phyloP scores from a whole-genome alignment of 2,888 invertebrate species.

The Drosophila ezoana region DNA sequence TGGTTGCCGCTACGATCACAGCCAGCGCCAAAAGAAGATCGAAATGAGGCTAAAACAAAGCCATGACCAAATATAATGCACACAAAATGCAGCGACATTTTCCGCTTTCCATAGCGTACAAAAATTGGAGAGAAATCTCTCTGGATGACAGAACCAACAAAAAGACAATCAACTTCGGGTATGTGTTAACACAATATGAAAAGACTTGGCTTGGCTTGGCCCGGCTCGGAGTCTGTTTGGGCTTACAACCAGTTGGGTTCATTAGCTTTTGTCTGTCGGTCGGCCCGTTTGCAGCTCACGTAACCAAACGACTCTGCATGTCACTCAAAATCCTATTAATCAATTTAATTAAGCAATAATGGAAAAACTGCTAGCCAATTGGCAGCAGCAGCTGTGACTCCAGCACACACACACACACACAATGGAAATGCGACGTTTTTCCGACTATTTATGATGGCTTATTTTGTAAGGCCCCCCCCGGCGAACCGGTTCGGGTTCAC shows the following conservation, averaged over 20 bases:
- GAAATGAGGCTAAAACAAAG: conserved; percentile 43
- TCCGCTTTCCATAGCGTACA: conserved; percentile 23
- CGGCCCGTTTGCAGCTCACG: conserved; percentile 43
- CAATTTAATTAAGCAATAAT: conserved; percentile 77
- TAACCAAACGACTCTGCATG: conserved; percentile 62
- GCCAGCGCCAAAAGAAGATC: conserved; percentile 44
- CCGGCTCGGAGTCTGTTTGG: not conserved
- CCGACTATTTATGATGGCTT: conserved; percentile 75
- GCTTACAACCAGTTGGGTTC: conserved; percentile 51
- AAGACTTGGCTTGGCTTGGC: not conserved
- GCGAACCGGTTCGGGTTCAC: conserved; percentile 65
- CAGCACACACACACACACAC: conserved; percentile 13
- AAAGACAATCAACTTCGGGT: conserved; percentile 22
- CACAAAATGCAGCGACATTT: conserved; percentile 43
- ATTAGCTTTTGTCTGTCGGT: conserved; percentile 55
- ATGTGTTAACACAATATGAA: conserved; percentile 8
- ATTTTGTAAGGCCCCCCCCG: conserved; percentile 65
- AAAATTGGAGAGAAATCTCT: conserved; percentile 34
- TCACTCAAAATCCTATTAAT: conserved; percentile 76
- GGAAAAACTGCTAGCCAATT: conserved; percentile 71
- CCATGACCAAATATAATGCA: conserved; percentile 38
- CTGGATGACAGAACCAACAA: conserved; percentile 30
- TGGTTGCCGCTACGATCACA: conserved; percentile 45
- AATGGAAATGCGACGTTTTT: conserved; percentile 59
- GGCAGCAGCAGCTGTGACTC: conserved; percentile 35